These are phyloP conservation scores for Ormyrus rosae DNA, from an alignment of 2,888 invertebrate species.

Conservation along the genomic window DNA sequence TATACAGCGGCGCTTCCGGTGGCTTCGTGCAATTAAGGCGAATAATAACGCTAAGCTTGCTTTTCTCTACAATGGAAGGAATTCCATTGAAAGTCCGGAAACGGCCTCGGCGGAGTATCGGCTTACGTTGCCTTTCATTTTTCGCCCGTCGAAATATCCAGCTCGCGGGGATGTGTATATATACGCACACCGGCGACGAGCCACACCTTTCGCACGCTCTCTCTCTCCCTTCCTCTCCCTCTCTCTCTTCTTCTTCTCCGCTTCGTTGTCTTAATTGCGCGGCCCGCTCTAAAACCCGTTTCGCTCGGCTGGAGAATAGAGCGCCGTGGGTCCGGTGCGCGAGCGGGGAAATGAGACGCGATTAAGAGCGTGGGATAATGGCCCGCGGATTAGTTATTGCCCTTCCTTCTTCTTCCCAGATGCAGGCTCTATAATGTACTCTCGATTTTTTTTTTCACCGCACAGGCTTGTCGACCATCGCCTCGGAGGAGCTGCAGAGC, in stretches of 20 bases:
- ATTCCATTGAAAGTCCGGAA: conserved; percentile 34
- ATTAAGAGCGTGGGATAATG: conserved; percentile 53
- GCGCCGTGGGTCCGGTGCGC: too few species aligned
- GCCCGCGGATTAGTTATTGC: conserved; percentile 32
- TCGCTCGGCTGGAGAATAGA: conserved; percentile 3
- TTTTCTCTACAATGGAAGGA: conserved; percentile 10
- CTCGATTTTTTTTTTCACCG: neutral
- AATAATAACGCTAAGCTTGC: too few species aligned
- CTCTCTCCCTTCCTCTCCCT: neutral
- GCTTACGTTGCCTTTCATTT: neutral
- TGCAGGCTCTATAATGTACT: neutral
- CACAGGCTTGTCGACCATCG: conserved; percentile 60
- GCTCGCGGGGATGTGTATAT: too few species aligned
- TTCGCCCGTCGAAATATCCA: too few species aligned
- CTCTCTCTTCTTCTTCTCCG: neutral
- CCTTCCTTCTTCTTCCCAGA: neutral
- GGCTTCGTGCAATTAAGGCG: neutral
- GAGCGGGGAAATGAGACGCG: neutral
- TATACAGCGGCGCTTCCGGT: too few species aligned
- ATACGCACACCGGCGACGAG: neutral
- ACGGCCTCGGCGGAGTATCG: conserved; percentile 13
- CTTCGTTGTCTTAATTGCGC: conserved; percentile 16
- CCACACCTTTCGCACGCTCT: conserved; percentile 20
- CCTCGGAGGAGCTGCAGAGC: conserved; percentile 58
- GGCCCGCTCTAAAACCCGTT: conserved; percentile 30